Evolutionary conservation across 1,140 invertebrate genomes (phyloP), one percentile per base, ranked within the genome.

Genomic region (Brachionus calyciflorus): DNA sequence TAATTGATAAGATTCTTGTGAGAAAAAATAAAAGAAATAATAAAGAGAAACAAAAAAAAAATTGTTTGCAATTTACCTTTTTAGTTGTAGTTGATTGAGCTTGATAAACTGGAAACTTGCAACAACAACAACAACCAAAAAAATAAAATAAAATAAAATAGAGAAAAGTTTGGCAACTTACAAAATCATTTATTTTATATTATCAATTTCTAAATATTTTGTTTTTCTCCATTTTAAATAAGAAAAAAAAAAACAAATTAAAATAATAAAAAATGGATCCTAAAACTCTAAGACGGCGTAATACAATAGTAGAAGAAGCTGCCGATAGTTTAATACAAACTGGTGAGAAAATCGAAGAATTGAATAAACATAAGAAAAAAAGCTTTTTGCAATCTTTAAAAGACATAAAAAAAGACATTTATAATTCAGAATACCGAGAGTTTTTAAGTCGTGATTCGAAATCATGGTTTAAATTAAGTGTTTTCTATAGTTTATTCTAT

Each of bases 401-500:
- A 14, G 60, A 65, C 14, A 24, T 21, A 6, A 65, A 65, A 65
- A 65, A 65, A 14, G 60, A 41, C 33, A 65, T 65, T 5, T 65
- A 65, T 21, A 44, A 65, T 44, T 65, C 60, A 3, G 60, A 65
- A 44, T 65, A 46, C 9, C 28, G 60, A 21, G 60, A 65, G 44
- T 65, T 65, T 44, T 46, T 77, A 26, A 37, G 41, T 19, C 40
- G 78, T 2, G 51, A 63, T 37, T 57, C 60, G 17, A 48, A 60
- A 30, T 26, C 53, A 28, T 78, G 78, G 78, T 49, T 40, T 7
- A 76, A 46, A 53, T 21, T 77, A 33, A 57, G 60, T 7, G 17
- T 69, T 0, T 78, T 77, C 28, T 78, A 78, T 57, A 53, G 63
- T 28, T 9, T 48, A 26, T 78, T 77, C 17, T 78, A 57, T 21